Evolutionary conservation across 2,113 vertebrate genomes (phyloP), one percentile per base, ranked within the genome.

Genomic region (Trinectes maculatus): DNA sequence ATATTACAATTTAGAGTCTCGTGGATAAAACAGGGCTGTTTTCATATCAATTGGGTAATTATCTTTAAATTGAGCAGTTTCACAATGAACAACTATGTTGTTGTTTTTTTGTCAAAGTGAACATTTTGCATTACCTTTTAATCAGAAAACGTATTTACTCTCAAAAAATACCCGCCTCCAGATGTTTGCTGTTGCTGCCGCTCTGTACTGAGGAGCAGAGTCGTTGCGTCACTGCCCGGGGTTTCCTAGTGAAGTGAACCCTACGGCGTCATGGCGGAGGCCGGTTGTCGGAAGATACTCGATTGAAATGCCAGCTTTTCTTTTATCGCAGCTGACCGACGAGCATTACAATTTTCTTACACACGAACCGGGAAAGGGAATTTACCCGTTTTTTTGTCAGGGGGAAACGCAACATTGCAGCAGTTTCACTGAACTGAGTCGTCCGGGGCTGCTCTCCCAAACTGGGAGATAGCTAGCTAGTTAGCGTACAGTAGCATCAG

Each of bases 261-360:
- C 74, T 89, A 91, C 89, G 85, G 88, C 90, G 91, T 94, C 89
- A 94, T 93, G 92, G 90, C 90, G 85, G 91, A 91, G 92, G 85
- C 92, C 92, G 92, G 91, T 79, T 90, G 87, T 83, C 79, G 86
- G 83, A 91, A 84, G 84, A 88, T 71, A 67, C 76, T 83, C 83
- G 80, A 83, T 66, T 93, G 87, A 93, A 84, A 91, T 90, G 90
- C 76, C 82, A 77, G 68, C 77, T 77, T 66, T n/a, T 85, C 73
- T 75, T 49, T 64, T 34, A 51, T 66, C 74, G 61, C 37, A 46
- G 58, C 55, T 79, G 48, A 87, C 69, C 78, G 54, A 61, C 64
- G 42, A 69, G 48, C 40, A 44, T 28, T 71, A 64, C 53, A 74
- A 43, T 37, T 76, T 49, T 29, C 42, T 46, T 48, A 66, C 62